These are phyloP conservation scores for Oryctes rhinoceros DNA, from an alignment of 1,140 invertebrate genomes.

Conservation along the genomic window DNA sequence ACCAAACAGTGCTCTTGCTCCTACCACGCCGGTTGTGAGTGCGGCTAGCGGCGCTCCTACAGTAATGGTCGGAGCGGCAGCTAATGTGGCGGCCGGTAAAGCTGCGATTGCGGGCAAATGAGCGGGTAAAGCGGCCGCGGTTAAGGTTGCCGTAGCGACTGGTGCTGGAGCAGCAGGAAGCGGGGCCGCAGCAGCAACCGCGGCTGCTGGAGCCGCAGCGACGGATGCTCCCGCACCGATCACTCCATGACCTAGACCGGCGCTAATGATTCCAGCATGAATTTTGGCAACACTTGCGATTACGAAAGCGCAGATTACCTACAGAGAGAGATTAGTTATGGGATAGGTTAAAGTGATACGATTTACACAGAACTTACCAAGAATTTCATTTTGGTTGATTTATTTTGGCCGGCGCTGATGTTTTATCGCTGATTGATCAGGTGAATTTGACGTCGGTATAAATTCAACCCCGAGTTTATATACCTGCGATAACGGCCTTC, in stretches of 20 bases:
- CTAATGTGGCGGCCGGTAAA: constrained; percentile 1
- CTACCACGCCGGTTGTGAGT: not conserved
- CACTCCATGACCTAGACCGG: not conserved
- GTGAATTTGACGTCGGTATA: constrained; percentile 18
- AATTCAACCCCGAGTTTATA: constrained; percentile 24
- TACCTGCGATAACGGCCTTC: constrained; percentile 7
- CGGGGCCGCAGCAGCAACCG: constrained; percentile 9
- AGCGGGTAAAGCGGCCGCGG: not conserved
- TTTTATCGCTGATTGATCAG: constrained; percentile 2
- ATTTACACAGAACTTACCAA: constrained; percentile 22
- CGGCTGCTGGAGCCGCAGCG: not conserved
- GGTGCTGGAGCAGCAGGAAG: not conserved
- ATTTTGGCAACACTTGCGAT: not conserved
- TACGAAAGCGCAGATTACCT: constrained; percentile 21
- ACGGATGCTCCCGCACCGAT: not conserved
- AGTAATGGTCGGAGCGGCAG: constrained; percentile 24
- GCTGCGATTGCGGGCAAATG: not conserved
- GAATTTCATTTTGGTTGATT: constrained; percentile 15
- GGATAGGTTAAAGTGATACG: not conserved
- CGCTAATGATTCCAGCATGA: not conserved
- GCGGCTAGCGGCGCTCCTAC: constrained; percentile 12
- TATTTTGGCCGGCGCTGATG: not conserved
- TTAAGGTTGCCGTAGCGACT: not conserved
- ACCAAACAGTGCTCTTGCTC: not conserved
- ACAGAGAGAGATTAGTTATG: not conserved